A percentile compares a stretch with the other conserved stretches of the same genome.
Evolutionary conservation across 2,888 invertebrate species (phyloP).

Genomic region (Melanostoma scalare): DNA sequence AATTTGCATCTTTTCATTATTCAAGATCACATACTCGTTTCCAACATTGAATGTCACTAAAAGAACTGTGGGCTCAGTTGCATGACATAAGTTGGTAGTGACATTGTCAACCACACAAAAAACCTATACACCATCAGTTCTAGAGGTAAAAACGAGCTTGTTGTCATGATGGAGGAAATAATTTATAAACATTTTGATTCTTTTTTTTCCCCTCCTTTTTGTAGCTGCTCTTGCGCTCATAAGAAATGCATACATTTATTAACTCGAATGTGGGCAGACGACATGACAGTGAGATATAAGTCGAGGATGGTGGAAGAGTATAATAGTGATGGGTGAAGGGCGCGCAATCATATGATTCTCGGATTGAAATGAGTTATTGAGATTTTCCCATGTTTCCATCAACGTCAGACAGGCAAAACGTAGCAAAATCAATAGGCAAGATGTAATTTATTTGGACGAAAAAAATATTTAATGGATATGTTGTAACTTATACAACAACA

Average conservation of each 20-base stretch:
- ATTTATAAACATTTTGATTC: constrained; percentile 38
- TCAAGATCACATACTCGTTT: constrained; percentile 9
- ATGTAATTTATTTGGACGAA: neutral
- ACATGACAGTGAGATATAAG: constrained; percentile 18
- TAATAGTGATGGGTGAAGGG: neutral
- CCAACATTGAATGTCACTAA: constrained; percentile 21
- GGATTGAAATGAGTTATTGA: constrained; percentile 67
- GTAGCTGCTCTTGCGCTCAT: neutral
- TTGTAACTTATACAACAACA: too few relatives aligned
- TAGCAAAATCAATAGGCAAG: neutral
- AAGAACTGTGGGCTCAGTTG: neutral
- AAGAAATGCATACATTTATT: constrained; percentile 22
- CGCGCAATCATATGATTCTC: constrained; percentile 25
- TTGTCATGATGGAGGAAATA: constrained; percentile 39
- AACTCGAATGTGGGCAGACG: constrained; percentile 45
- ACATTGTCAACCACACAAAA: constrained; percentile 44
- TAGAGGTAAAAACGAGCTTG: constrained; percentile 2
- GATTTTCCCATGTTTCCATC: constrained; percentile 53
- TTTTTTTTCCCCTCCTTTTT: neutral
- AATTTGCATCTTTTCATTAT: constrained; percentile 36
- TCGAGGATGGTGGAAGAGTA: neutral
- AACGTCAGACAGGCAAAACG: constrained; percentile 16
- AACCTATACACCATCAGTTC: neutral
- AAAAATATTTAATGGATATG: constrained; percentile 54
- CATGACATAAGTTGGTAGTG: constrained; percentile 48